Evolutionary conservation across 2,888 invertebrate genomes (phyloP).

Genomic region (Ormia ochracea): DNA sequence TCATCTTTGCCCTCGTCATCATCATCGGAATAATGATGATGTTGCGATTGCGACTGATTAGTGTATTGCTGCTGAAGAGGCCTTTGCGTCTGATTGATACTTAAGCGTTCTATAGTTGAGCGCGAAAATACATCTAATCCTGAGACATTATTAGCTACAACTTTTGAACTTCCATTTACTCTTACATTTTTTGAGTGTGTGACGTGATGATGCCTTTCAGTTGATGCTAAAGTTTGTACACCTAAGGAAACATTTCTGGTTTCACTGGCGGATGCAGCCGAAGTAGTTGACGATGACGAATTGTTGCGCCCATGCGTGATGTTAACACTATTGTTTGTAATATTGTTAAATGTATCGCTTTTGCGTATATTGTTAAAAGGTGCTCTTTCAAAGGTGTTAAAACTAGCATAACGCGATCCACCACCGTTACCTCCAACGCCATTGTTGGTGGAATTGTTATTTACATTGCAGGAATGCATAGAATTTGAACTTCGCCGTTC

Average conservation of each 20-base stretch:
- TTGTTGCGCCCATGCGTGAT: slow-evolving; percentile 50
- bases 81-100: slow-evolving; percentile 30
- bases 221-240: slow-evolving; percentile 59
- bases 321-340: slow-evolving; percentile 55
- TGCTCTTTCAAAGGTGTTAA: slow-evolving; percentile 74
- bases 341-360: slow-evolving; percentile 75
- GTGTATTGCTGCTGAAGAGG: slow-evolving; percentile 44
- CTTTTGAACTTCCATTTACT: slow-evolving; percentile 26
- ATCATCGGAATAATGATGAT: slow-evolving; percentile 66
- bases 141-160: slow-evolving; percentile 47
- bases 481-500: slow-evolving; percentile 75
- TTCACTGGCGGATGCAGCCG: slow-evolving; percentile 57
- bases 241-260: slow-evolving; percentile 62
- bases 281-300: slow-evolving; percentile 61
- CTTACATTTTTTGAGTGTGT: slow-evolving; percentile 37
- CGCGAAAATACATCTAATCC: slow-evolving; percentile 53
- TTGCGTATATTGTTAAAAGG: slow-evolving; percentile 72
- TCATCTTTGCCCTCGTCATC: slow-evolving; percentile 61
- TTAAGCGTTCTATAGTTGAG: slow-evolving; percentile 46
- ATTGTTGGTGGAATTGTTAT: slow-evolving; percentile 23
- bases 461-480: slow-evolving; percentile 72
- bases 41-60: slow-evolving; percentile 63
- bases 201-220: slow-evolving; percentile 57
- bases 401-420: slow-evolving; percentile 68
- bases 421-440: slow-evolving; percentile 31